Conservation (phyloP, 2,797 vertebrate genomes). For the Diglossa cyanea region DNA sequence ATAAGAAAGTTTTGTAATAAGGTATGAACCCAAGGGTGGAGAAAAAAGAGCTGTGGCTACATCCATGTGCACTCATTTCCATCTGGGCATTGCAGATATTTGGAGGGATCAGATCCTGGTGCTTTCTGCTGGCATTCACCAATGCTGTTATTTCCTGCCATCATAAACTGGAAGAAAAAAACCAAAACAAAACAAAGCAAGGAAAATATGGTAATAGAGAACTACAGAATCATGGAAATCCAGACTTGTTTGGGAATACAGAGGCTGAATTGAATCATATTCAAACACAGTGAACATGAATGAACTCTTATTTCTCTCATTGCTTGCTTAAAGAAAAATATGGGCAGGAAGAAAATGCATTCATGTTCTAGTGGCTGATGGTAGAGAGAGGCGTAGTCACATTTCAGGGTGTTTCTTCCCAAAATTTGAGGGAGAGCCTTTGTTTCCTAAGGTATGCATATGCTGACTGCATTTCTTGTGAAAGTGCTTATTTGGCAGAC, state of each 20-base stretch:
- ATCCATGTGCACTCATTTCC: background rate
- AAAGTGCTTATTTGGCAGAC: background rate
- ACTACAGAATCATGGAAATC: background rate
- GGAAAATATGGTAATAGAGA: background rate
- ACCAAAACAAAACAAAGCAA: background rate
- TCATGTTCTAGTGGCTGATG: background rate
- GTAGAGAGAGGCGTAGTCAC: background rate
- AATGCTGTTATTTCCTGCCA: background rate
- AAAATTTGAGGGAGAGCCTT: background rate
- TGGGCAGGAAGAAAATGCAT: accelerated
- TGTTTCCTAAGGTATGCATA: background rate
- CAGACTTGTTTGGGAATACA: background rate
- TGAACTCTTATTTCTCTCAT: background rate
- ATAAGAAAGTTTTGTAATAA: background rate
- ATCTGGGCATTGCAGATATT: background rate
- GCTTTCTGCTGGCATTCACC: background rate
- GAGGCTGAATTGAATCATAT: background rate
- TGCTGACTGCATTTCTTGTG: background rate
- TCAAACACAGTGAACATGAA: background rate
- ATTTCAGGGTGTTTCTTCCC: background rate
- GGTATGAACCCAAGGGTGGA: background rate
- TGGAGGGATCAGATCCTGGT: background rate
- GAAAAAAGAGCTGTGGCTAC: background rate
- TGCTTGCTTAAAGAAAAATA: background rate
- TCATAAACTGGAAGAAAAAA: background rate